A percentile compares a stretch with the other conserved stretches of the same genome.
Evolutionary conservation across 1,140 invertebrate genomes (phyloP).

Genomic region (Metaphire vulgaris): DNA sequence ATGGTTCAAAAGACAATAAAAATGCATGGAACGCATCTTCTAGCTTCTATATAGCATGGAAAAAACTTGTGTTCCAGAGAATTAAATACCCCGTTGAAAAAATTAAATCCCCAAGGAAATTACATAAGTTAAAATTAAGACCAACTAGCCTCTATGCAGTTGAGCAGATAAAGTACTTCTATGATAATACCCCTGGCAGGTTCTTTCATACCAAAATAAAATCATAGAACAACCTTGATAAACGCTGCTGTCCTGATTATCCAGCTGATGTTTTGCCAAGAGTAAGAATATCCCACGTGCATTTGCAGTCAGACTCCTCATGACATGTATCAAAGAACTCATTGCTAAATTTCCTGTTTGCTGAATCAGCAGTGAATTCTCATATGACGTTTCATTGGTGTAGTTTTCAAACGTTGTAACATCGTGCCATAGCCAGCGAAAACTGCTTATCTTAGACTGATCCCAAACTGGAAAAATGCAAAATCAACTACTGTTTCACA

Average conservation of each 20-base stretch:
- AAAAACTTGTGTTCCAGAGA: no score
- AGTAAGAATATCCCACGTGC: slow-evolving; percentile 77
- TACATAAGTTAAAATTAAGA: no score
- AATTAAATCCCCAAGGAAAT: no score
- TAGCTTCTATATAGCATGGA: no score
- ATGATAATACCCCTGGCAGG: no score
- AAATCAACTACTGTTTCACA: slow-evolving; percentile 12
- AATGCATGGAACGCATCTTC: no score
- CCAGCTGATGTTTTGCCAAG: slow-evolving; percentile 70
- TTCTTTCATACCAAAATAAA: background rate
- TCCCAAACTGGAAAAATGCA: slow-evolving; percentile 71
- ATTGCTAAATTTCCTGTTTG: slow-evolving; percentile 70
- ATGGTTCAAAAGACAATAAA: no score
- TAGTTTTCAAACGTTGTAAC: slow-evolving; percentile 76
- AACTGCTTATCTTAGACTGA: slow-evolving; percentile 69
- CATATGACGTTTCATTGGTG: slow-evolving; percentile 76
- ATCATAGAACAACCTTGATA: slow-evolving; percentile 18
- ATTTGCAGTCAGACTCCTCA: slow-evolving; percentile 77
- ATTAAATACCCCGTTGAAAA: no score
- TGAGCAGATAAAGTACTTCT: no score
- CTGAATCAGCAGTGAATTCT: slow-evolving; percentile 74
- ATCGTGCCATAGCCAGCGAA: slow-evolving; percentile 79
- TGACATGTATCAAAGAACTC: slow-evolving; percentile 78
- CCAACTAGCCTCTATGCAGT: no score
- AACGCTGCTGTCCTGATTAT: slow-evolving; percentile 59